These are phyloP conservation scores for Astreopora myriophthalma DNA, from an alignment of 64 coral and sea anemone genomes.

Conservation along the genomic window DNA sequence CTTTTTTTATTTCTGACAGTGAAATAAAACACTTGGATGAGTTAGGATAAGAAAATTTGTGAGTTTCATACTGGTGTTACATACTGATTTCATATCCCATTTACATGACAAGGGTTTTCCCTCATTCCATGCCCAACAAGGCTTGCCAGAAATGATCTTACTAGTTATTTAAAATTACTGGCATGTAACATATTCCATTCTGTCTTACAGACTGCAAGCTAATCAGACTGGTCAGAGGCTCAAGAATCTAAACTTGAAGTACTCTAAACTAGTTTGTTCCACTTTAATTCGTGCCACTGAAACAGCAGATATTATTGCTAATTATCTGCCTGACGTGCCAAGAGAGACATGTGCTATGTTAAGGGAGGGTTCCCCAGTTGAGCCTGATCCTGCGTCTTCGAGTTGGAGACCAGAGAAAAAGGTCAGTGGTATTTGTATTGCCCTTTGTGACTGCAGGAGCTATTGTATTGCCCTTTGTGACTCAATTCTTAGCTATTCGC, in stretches of 20 bases:
- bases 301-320: slow-evolving; percentile 91
- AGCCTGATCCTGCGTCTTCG: slow-evolving; percentile 81
- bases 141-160: too few species aligned
- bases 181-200: not conserved
- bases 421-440: slow-evolving; percentile 53
- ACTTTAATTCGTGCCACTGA: slow-evolving; percentile 79
- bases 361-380: slow-evolving; percentile 82
- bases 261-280: slow-evolving; percentile 82
- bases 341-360: slow-evolving; percentile 76
- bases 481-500: too few species aligned
- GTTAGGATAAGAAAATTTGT: too few species aligned
- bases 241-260: slow-evolving; percentile 66
- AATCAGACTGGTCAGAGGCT: slow-evolving; percentile 81
- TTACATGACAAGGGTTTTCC: too few species aligned
- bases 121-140: too few species aligned
- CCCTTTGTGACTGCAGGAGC: not conserved
- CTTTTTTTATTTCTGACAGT: too few species aligned
- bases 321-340: slow-evolving; percentile 72
- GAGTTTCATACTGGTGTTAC: too few species aligned
- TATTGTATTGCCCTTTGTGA: too few species aligned
- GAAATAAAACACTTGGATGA: too few species aligned
- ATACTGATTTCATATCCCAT: too few species aligned
- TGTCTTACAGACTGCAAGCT: slow-evolving; percentile 78
- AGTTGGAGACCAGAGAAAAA: slow-evolving; percentile 82
- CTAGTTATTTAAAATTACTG: not conserved